These are phyloP conservation scores for Colletes latitarsis DNA, from an alignment of 1,140 invertebrate species.

Conservation along the genomic window DNA sequence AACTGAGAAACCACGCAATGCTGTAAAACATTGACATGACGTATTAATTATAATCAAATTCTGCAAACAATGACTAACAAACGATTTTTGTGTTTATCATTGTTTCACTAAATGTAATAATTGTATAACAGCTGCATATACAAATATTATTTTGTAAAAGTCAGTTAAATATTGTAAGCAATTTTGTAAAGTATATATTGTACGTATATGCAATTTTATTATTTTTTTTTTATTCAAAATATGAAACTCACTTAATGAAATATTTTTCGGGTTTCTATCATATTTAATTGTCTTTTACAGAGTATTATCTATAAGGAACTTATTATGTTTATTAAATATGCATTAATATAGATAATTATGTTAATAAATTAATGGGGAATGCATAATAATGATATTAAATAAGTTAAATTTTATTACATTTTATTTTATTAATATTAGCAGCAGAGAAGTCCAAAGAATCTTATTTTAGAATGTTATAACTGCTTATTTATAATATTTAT, in stretches of 20 bases:
- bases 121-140: constrained; percentile 25
- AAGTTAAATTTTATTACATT: constrained; percentile 17
- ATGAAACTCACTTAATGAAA: neutral
- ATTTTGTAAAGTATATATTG: neutral
- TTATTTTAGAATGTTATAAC: neutral
- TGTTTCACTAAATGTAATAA: constrained; percentile 38
- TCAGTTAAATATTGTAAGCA: neutral
- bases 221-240: neutral
- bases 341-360: constrained; percentile 11
- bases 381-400: constrained; percentile 16
- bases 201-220: neutral
- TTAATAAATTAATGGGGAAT: constrained; percentile 23
- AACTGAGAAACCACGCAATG: constrained; percentile 41
- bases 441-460: neutral
- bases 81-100: constrained; percentile 21
- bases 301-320: constrained; percentile 30
- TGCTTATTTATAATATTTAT: neutral
- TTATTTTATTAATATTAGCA: constrained; percentile 14
- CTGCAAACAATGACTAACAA: constrained; percentile 52
- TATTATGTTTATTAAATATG: neutral
- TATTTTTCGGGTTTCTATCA: neutral
- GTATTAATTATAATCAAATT: constrained; percentile 45
- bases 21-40: constrained; percentile 51
- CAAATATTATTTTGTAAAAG: constrained; percentile 46
- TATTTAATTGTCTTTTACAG: constrained; percentile 28